Evolutionary conservation across 1,140 invertebrate species (phyloP).

Genomic region (Drosophila malerkotliana): DNA sequence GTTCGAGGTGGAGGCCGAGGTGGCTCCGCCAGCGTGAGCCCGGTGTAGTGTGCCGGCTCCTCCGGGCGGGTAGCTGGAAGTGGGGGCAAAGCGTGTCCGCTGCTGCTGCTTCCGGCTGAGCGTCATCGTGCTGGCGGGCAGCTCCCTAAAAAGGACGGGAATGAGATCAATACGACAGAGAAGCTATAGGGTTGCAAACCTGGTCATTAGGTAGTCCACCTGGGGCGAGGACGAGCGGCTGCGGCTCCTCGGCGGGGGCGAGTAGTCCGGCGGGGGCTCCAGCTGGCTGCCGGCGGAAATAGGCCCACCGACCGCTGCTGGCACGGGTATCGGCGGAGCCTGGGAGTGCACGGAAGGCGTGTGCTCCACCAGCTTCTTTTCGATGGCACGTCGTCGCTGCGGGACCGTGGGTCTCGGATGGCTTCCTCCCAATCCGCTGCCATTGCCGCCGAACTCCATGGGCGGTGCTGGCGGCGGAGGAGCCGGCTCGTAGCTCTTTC

Average conservation of each 20-base stretch:
- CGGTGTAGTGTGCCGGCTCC: constrained; percentile 66
- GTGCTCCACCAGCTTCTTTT: constrained; percentile 74
- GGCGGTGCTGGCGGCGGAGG: constrained; percentile 2
- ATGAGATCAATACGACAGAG: neutral
- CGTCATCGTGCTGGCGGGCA: constrained; percentile 67
- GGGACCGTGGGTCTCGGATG: constrained; percentile 85
- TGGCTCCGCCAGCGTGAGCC: constrained; percentile 16
- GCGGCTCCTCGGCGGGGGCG: constrained; percentile 86
- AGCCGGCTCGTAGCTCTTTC: constrained; percentile 53
- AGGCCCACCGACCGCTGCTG: neutral
- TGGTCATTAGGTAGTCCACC: constrained; percentile 61
- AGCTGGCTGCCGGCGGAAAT: constrained; percentile 17
- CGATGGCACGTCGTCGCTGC: constrained; percentile 86
- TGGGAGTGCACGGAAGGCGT: constrained; percentile 6
- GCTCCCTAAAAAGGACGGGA: neutral
- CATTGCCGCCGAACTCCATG: constrained; percentile 36
- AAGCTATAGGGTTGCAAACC: neutral
- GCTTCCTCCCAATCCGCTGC: constrained; percentile 7
- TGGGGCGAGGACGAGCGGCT: constrained; percentile 84
- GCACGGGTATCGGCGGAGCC: constrained; percentile 4
- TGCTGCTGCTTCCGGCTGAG: constrained; percentile 87
- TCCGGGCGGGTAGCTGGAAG: constrained; percentile 83
- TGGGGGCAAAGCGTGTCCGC: constrained; percentile 87
- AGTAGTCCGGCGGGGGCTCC: constrained; percentile 89
- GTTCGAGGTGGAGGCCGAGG: constrained; percentile 64